Conservation (phyloP, 2,797 vertebrate species). For the Anguilla pacifica region DNA sequence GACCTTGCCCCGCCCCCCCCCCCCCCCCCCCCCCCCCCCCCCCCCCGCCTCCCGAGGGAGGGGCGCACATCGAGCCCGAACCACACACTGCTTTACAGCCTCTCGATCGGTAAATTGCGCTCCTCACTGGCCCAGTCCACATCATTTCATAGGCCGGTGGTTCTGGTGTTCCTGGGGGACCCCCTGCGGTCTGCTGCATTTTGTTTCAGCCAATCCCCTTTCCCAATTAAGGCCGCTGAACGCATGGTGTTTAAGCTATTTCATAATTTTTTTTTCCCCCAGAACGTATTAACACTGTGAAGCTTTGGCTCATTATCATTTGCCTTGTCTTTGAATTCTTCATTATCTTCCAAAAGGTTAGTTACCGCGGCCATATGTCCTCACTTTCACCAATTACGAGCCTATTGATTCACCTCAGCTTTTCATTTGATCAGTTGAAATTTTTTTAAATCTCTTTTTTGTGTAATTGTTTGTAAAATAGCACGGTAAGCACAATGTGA, state of each 20-base stretch:
- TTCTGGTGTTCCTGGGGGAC: conserved; percentile 14
- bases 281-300: not conserved
- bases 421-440: not conserved
- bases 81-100: not conserved
- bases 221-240: not conserved
- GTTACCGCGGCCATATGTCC: not conserved
- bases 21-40: no score
- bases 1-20: no score
- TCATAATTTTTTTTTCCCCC: not conserved
- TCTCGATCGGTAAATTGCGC: not conserved
- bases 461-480: not conserved
- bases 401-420: not conserved
- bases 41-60: no score
- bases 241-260: not conserved
- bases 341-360: not conserved
- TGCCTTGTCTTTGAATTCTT: not conserved
- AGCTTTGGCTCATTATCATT: not conserved
- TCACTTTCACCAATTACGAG: not conserved
- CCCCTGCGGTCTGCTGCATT: not conserved
- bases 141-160: not conserved
- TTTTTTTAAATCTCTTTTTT: not conserved
- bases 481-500: not conserved
- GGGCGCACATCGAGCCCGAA: not conserved
- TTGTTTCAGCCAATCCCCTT: not conserved
- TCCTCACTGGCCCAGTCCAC: not conserved